Evolutionary conservation across 2,888 invertebrate genomes (phyloP).

Genomic region (Psylliodes chrysocephalus): DNA sequence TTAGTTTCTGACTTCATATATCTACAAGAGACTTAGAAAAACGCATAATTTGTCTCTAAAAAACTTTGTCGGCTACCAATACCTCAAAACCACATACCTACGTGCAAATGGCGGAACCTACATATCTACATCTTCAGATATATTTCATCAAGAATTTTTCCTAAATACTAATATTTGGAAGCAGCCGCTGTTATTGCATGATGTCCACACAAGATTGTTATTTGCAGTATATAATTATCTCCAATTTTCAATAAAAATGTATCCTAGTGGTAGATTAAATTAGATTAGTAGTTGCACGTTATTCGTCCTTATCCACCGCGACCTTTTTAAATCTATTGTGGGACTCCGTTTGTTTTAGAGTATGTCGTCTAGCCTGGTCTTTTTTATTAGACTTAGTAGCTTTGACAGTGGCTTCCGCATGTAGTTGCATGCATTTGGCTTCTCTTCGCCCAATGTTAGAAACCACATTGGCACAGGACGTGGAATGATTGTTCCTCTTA

Average conservation of each 20-base stretch:
- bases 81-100: not conserved
- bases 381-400: too few species aligned
- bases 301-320: too few species aligned
- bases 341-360: too few species aligned
- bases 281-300: too few species aligned
- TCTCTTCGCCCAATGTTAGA: too few species aligned
- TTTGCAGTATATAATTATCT: constrained; percentile 5
- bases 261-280: too few species aligned
- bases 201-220: constrained; percentile 5
- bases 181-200: not conserved
- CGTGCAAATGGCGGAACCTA: constrained; percentile 3
- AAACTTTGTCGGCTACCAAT: constrained; percentile 1
- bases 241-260: not conserved
- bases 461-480: too few species aligned
- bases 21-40: constrained; percentile 21
- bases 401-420: too few species aligned
- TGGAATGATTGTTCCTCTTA: too few species aligned
- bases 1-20: not conserved
- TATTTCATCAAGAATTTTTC: constrained; percentile 1
- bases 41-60: constrained; percentile 14
- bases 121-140: not conserved
- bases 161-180: constrained; percentile 14
- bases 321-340: too few species aligned
- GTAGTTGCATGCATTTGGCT: too few species aligned
- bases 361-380: too few species aligned